Evolutionary conservation across 2,797 vertebrate species (phyloP).

Genomic region (Tinamus major): DNA sequence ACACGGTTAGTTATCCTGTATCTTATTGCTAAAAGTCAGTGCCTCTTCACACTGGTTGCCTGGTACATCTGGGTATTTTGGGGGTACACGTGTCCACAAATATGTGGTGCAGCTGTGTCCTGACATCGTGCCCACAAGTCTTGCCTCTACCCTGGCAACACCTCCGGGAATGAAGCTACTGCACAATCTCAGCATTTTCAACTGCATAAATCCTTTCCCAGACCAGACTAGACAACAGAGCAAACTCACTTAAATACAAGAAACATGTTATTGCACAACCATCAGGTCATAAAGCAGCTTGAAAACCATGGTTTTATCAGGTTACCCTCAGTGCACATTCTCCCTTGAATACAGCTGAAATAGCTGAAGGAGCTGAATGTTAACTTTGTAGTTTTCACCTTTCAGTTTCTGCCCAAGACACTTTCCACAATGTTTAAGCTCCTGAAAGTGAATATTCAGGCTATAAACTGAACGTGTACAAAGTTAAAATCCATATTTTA

Average conservation of each 20-base stretch:
- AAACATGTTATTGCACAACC: neutral
- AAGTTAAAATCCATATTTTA: neutral
- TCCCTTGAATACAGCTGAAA: neutral
- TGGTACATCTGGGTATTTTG: neutral
- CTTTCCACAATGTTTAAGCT: neutral
- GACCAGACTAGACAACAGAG: neutral
- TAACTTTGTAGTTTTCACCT: neutral
- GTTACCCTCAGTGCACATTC: neutral
- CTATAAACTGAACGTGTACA: neutral
- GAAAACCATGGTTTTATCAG: rapidly evolving
- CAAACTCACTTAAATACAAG: rapidly evolving
- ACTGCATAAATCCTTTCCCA: neutral
- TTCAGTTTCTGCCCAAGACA: neutral
- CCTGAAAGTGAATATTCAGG: neutral
- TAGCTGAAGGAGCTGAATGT: neutral
- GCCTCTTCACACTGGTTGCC: neutral
- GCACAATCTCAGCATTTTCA: neutral
- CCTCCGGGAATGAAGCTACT: neutral
- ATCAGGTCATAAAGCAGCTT: neutral
- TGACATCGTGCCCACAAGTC: neutral
- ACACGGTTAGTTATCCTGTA: neutral
- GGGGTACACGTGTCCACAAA: neutral
- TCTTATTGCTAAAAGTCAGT: neutral
- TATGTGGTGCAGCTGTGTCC: neutral
- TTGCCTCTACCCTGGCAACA: neutral